These are phyloP conservation scores for Lasius platythorax DNA, from an alignment of 2,888 invertebrate species.

Conservation along the genomic window DNA sequence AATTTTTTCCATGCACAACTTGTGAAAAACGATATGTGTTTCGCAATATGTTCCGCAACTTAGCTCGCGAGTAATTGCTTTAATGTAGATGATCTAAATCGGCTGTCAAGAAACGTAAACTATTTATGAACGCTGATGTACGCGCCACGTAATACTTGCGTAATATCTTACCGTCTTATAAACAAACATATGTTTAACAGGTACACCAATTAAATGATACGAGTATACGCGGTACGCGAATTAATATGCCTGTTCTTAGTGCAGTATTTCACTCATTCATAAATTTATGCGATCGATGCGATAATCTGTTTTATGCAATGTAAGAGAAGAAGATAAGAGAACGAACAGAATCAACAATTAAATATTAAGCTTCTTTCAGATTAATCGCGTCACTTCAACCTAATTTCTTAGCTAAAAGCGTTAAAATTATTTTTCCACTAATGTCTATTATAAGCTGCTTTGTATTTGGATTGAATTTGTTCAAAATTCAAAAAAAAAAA, in stretches of 20 bases:
- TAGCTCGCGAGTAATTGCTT: constrained; percentile 19
- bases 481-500: neutral
- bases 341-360: neutral
- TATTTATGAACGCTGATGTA: constrained; percentile 13
- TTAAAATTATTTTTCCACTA: neutral
- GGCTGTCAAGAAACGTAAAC: constrained; percentile 7
- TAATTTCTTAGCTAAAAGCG: neutral
- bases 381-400: neutral
- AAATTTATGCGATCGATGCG: neutral
- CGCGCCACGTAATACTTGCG: neutral
- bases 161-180: neutral
- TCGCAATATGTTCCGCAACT: constrained; percentile 12
- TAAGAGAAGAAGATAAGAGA: neutral
- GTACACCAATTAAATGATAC: neutral
- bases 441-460: neutral
- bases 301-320: neutral
- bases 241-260: constrained; percentile 16
- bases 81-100: constrained; percentile 28
- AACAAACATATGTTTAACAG: neutral
- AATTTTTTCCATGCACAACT: neutral
- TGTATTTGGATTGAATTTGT: neutral
- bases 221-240: neutral
- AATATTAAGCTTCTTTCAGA: neutral
- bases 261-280: neutral
- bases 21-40: constrained; percentile 9